Percentiles rank a stretch among this genome's conserved stretches.
phyloP scores from a whole-genome alignment of 1,140 invertebrate species.

The Magallana ariakensis region DNA sequence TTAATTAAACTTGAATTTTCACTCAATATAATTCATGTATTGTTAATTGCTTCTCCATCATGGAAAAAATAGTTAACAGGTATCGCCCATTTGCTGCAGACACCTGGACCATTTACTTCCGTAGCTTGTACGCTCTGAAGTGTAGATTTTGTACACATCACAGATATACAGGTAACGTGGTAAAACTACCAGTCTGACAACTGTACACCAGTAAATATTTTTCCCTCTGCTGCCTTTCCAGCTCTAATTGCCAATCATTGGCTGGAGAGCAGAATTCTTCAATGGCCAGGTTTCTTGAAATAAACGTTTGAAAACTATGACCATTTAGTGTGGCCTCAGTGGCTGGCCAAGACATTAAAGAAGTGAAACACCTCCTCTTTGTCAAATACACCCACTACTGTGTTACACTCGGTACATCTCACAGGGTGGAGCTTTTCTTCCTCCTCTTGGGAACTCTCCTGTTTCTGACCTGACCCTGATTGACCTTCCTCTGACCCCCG shows the following conservation, averaged over 20 bases:
- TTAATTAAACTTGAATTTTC: too few relatives aligned
- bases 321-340: slow-evolving; percentile 57
- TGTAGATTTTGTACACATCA: too few relatives aligned
- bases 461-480: slow-evolving; percentile 32
- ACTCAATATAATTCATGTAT: too few relatives aligned
- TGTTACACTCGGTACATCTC: slow-evolving; percentile 82
- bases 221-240: background rate
- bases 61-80: too few relatives aligned
- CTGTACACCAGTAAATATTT: background rate
- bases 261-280: background rate
- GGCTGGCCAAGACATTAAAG: slow-evolving; percentile 85
- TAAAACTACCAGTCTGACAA: too few relatives aligned
- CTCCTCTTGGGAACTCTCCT: slow-evolving; percentile 28
- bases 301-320: too few relatives aligned
- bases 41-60: too few relatives aligned
- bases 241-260: background rate
- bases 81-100: too few relatives aligned
- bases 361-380: slow-evolving; percentile 85
- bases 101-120: too few relatives aligned
- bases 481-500: slow-evolving; percentile 33
- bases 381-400: slow-evolving; percentile 84
- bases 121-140: too few relatives aligned
- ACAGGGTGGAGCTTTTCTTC: slow-evolving; percentile 82
- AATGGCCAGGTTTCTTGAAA: too few relatives aligned
- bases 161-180: too few relatives aligned